Conservation (phyloP, 2,888 invertebrate species). For the Anthrax anthrax region DNA sequence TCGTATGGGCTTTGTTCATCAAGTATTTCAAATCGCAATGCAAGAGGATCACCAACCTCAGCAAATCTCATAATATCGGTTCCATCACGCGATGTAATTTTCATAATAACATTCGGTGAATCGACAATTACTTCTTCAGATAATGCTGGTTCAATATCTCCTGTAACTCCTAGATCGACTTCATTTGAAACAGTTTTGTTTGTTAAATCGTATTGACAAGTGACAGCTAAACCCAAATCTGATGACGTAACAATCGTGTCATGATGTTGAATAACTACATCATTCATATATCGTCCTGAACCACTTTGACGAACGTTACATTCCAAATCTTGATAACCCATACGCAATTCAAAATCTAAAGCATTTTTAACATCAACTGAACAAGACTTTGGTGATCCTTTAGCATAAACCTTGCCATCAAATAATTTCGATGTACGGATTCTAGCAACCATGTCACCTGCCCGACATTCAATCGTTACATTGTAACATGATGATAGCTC, state of each 20-base stretch:
- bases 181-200: conserved; percentile 90
- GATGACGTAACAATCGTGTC: conserved; percentile 90
- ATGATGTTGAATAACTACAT: conserved; percentile 89
- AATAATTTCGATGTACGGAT: conserved; percentile 86
- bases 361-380: conserved; percentile 77
- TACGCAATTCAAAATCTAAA: conserved; percentile 78
- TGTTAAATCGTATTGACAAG: conserved; percentile 86
- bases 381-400: conserved; percentile 86
- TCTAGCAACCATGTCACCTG: conserved; percentile 83
- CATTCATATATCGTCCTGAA: conserved; percentile 74
- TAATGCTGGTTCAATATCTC: conserved; percentile 72
- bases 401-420: conserved; percentile 89
- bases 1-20: conserved; percentile 89
- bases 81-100: conserved; percentile 72
- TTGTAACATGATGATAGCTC: conserved; percentile 89
- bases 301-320: conserved; percentile 86
- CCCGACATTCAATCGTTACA: conserved; percentile 81
- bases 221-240: conserved; percentile 82
- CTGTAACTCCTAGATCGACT: conserved; percentile 76
- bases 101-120: conserved; percentile 90
- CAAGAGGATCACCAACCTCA: conserved; percentile 84
- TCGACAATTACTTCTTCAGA: conserved; percentile 86
- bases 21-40: conserved; percentile 80
- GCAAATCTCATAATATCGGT: conserved; percentile 74
- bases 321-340: conserved; percentile 85